Base-by-base conservation (phyloP, 2,113 vertebrate genomes). In the Athene cunicularia region DNA sequence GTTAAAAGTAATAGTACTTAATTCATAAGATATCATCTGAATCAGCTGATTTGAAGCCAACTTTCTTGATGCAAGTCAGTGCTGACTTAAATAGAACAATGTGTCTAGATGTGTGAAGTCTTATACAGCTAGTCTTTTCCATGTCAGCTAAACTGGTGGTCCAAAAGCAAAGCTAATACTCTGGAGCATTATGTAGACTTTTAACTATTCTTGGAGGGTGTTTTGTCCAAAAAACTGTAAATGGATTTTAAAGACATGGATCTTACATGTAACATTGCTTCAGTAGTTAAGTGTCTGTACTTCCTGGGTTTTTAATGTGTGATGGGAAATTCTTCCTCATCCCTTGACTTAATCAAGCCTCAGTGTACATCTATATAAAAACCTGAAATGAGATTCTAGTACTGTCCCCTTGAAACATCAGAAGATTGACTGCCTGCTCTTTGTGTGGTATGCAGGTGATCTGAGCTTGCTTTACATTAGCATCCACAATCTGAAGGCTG, bases 11-110 rank as follows among this genome's bases (percentile, higher is more conserved):
- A 88, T 96, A 95, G 85, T 94, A 81, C 74, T 94, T 92, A 93
- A 93, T 95, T 97, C 86, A 80, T 84, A 85, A 95, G 89, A 73
- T 90, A 93, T 43, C 82, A 90, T 95, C 87, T 95, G 89, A 96
- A 96, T 93, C 74, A 91, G 96, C 94, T 94, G 93, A 96, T 96
- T 86, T 63, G 30, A 90, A 91, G 94, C 92, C 93, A 97, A 80
- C 59, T 95, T 95, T 95, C 89, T 95, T 83, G 60, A 91, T 92
- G 80, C 55, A 88, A 95, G 95, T 95, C 92, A 94, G 23, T 97
- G 88, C 90, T 93, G 70, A 91, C 93, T 96, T 96, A 96, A 97
- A 93, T 92, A 93, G 89, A 96, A 97, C 95, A 97, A 90, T 91
- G 84, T 95, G 91, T 92, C 81, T 96, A 92, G 80, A 95, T 97